Evolutionary conservation across 2,888 invertebrate species (phyloP), one percentile per base, ranked within the genome.

Genomic region (Caenorhabditis angaria): DNA sequence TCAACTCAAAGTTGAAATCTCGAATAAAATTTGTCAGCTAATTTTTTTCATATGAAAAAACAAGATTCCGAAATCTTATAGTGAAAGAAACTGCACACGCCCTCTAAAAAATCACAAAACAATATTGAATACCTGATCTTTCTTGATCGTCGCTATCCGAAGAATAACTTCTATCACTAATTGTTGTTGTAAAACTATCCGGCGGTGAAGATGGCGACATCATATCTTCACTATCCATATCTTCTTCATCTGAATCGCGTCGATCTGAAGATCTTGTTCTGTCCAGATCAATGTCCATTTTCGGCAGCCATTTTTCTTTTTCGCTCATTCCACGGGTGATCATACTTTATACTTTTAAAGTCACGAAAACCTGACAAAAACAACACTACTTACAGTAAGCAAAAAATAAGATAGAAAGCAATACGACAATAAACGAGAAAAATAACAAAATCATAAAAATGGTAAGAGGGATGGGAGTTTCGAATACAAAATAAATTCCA

Each of bases 71-170:
- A 35, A 35, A 10, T 14, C 14, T 6, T 10, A 35, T 35, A 10
- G 6, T 35, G 8, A 35, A 35, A 35, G 14, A 10, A 35, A 35
- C 14, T 35, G 14, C n/a, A n/a, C n/a, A 35, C 35, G 6, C 14
- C 14, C 14, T 35, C 6, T 6, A 10, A 14, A 35, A 35, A 6
- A 35, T 35, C 14, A 10, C 35, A 35, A 10, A 10, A 20, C 50
- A 50, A 50, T 22, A 50, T 24, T 8, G 3, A 24, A 50, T 50
- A 50, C 50, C 50, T 50, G 50, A 50, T 50, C 50, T 50, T 20
- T 50, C n/a, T n/a, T n/a, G n/a, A n/a, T n/a, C n/a, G n/a, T n/a
- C 50, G n/a, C 50, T 50, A 1, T 50, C 50, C 8, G 48, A 32
- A 8, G 5, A 5, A 48, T n/a, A 48, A 48, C 48, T 14, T 48